Evolutionary conservation across 92 coral and sea anemone genomes (phyloP).

Genomic region (Zoanthus gigantus): DNA sequence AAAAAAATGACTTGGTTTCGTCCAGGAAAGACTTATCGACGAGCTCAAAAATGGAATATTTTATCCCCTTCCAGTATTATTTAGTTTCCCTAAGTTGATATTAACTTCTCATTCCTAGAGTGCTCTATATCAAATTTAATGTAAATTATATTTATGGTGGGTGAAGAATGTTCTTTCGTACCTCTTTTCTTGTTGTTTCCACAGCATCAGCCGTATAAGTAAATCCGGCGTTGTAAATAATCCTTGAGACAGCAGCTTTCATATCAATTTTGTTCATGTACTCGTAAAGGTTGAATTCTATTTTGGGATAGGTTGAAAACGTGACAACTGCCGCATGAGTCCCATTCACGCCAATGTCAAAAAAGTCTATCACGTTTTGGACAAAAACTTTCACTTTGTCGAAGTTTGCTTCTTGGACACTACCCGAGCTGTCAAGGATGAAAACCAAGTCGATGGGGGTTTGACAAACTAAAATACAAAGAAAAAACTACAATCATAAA

Average conservation of each 20-base stretch:
- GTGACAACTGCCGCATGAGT: conserved; percentile 92
- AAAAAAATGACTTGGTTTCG: no score
- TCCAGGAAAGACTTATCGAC: no score
- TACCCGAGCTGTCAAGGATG: conserved; percentile 91
- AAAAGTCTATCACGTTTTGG: conserved; percentile 87
- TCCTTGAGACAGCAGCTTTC: conserved; percentile 35
- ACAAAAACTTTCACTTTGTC: conserved; percentile 80
- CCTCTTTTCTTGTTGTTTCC: background rate
- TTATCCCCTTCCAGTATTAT: no score
- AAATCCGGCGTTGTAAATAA: background rate
- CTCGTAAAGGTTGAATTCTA: conserved; percentile 31
- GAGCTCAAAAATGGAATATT: no score
- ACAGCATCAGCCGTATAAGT: conserved; percentile 16
- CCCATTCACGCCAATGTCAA: conserved; percentile 87
- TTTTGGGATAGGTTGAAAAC: conserved; percentile 41
- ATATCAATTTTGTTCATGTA: conserved; percentile 33
- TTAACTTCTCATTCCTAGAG: no score
- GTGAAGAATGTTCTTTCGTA: background rate
- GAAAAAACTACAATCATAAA: background rate
- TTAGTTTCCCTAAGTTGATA: no score
- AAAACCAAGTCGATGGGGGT: conserved; percentile 87
- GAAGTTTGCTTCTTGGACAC: conserved; percentile 79
- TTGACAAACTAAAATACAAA: background rate
- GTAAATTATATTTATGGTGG: no score
- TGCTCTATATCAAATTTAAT: no score